Evolutionary conservation across 1,140 invertebrate species (phyloP), one percentile per base, ranked within the genome.

Genomic region (Macrobrachium rosenbergii): DNA sequence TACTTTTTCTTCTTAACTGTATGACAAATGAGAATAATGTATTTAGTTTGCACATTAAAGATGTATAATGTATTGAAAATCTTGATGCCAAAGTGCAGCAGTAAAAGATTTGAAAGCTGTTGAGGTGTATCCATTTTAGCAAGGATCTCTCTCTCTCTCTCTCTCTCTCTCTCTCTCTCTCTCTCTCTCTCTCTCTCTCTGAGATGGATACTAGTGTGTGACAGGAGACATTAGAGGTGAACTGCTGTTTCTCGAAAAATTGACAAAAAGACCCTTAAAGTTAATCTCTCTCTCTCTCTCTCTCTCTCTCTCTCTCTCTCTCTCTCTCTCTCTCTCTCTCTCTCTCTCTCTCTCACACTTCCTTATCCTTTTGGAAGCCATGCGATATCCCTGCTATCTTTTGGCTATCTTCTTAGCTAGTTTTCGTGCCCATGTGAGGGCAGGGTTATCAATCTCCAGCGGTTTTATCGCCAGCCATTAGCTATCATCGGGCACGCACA

Each of bases 381-480:
- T n/a, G 19, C 28, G 59, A 37, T 76, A 76, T 76, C 37, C 73
- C 28, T 76, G 43, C 73, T 76, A 52, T 52, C 45, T 52, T 52
- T 52, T 52, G 45, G 45, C 45, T 52, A 52, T 52, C 45, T 5
- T 52, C 45, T 52, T 52, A 52, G 45, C 45, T 52, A 52, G 5
- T 52, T 52, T 52, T 52, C 5, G 45, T 52, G 45, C 45, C 45
- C 45, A 52, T 52, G 45, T 52, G n/a, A 17, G 23, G 58, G 37
- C 77, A 16, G n/a, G 23, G 78, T 63, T 80, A 80, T 80, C 78
- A 80, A 80, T 64, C 52, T 60, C 78, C n/a, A 64, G 78, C 78
- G 43, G n/a, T 43, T 80, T 43, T 21, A 63, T 64, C 78, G 78
- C 12, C 52, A 23, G 60, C 78, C 78, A 16, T 43, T 10, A 64